These are phyloP conservation scores for Glossosoma conforme DNA, from an alignment of 1,140 invertebrate species.

Conservation along the genomic window DNA sequence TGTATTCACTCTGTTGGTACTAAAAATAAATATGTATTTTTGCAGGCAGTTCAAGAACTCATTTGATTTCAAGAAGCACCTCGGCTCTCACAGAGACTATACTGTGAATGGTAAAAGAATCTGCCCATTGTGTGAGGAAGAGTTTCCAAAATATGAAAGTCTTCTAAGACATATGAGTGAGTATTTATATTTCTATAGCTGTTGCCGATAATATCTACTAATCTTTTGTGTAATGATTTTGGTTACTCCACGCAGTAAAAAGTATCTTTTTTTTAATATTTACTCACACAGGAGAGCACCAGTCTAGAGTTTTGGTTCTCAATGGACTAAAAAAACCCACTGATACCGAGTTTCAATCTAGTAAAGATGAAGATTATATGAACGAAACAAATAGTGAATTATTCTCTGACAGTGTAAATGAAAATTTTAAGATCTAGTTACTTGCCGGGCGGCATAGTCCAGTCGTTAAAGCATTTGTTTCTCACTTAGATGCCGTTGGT, in stretches of 20 bases:
- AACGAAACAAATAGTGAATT: too few relatives aligned
- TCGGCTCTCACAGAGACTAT: constrained; percentile 22
- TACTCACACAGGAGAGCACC: background rate
- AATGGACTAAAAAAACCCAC: too few relatives aligned
- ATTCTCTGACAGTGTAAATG: too few relatives aligned
- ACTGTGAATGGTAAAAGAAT: constrained; percentile 14
- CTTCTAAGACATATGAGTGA: constrained; percentile 24
- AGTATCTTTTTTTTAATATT: background rate
- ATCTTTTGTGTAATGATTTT: background rate
- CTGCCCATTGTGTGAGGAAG: constrained; percentile 22
- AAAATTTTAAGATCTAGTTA: too few relatives aligned
- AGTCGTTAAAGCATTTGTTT: too few relatives aligned
- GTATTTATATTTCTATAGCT: constrained; percentile 5
- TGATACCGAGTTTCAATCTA: too few relatives aligned
- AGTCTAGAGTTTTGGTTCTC: too few relatives aligned
- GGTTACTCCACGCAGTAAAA: background rate
- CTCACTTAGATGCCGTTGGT: too few relatives aligned
- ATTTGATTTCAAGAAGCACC: constrained; percentile 25
- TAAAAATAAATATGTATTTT: constrained; percentile 9
- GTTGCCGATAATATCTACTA: background rate
- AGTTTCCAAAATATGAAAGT: constrained; percentile 20
- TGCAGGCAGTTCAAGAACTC: constrained; percentile 17
- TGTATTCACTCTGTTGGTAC: background rate
- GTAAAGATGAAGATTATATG: too few relatives aligned
- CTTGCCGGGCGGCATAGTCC: too few relatives aligned